These are phyloP conservation scores for Borostomias antarcticus DNA, from an alignment of 2,797 vertebrate genomes.

Conservation along the genomic window DNA sequence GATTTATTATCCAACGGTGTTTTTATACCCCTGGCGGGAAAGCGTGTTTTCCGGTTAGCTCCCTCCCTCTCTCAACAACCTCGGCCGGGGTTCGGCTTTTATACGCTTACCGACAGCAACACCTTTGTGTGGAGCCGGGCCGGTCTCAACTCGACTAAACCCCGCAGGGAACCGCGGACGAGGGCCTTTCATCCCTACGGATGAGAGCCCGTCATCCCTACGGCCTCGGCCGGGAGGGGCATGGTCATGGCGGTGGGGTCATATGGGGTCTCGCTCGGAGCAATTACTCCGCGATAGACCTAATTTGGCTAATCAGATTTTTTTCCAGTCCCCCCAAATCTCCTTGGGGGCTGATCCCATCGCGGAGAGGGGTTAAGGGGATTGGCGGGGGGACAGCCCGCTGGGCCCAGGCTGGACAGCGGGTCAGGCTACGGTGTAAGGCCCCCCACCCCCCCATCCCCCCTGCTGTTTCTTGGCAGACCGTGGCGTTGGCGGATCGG, in stretches of 20 bases:
- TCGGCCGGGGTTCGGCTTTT: slow-evolving; percentile 22
- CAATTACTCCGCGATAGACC: slow-evolving; percentile 58
- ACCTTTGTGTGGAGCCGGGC: background rate
- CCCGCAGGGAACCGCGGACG: slow-evolving; percentile 28
- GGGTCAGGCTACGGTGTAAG: no score
- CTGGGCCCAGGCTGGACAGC: slow-evolving; percentile 26
- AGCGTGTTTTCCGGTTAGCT: slow-evolving; percentile 51
- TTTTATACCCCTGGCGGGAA: slow-evolving; percentile 64
- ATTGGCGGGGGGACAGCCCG: slow-evolving; percentile 49
- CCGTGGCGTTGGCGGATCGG: no score
- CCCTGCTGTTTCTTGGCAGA: no score
- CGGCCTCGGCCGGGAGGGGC: no score
- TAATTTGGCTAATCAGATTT: slow-evolving; percentile 71
- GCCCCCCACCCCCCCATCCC: background rate
- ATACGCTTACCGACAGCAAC: background rate
- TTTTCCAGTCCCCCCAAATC: slow-evolving; percentile 50
- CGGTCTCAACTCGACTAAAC: slow-evolving; percentile 31
- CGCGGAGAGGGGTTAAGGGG: slow-evolving; percentile 45
- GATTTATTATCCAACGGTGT: slow-evolving; percentile 63
- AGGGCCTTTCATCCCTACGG: slow-evolving; percentile 42
- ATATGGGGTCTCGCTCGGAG: slow-evolving; percentile 44
- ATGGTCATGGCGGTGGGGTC: slow-evolving; percentile 50
- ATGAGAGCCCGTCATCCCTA: no score
- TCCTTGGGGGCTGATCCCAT: slow-evolving; percentile 65
- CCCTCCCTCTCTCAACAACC: slow-evolving; percentile 31